Evolutionary conservation across 2,888 invertebrate species (phyloP), one percentile per base, ranked within the genome.

Genomic region (Eilema griseolum): DNA sequence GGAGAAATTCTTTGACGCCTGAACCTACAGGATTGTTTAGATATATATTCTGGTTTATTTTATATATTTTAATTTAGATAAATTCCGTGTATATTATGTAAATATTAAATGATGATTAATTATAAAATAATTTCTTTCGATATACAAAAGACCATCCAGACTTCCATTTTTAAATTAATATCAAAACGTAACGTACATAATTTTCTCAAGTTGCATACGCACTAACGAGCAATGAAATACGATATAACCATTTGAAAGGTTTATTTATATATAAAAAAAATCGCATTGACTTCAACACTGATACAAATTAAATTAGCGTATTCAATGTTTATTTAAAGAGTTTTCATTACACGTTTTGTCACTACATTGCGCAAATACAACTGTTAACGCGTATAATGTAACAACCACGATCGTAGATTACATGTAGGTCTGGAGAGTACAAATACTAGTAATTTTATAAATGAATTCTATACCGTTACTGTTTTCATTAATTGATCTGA

Each of bases 311-410:
- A 59, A 41, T 52, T n/a, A 52, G n/a, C 52, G 24, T 16, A 62
- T 26, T 26, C 10, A 20, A 41, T 11, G 26, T 62, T 62, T 14
- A 41, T 20, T 62, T 11, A 41, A 37, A 62, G 41, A 62, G 26
- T 41, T 62, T 62, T 41, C 62, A 62, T 62, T 41, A 62, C 26
- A 62, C 41, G 41, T 23, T 62, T 41, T n/a, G 61, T 61, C 66
- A 62, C 66, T 75, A 72, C 79, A 81, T 75, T 74, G 61, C 20
- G 63, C 69, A 66, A 74, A 70, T 66, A 72, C 74, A 71, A 73
- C 68, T 71, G 66, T 63, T 24, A 70, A 71, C 81, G 74, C 41
- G 77, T 72, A 71, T 74, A 71, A 69, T 61, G 62, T 59, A 37
- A 68, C n/a, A 10, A 74, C 80, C 80, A 71, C 81, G 59, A 66